Evolutionary conservation across 2,888 invertebrate species (phyloP).

Genomic region (Conus canariensis): DNA sequence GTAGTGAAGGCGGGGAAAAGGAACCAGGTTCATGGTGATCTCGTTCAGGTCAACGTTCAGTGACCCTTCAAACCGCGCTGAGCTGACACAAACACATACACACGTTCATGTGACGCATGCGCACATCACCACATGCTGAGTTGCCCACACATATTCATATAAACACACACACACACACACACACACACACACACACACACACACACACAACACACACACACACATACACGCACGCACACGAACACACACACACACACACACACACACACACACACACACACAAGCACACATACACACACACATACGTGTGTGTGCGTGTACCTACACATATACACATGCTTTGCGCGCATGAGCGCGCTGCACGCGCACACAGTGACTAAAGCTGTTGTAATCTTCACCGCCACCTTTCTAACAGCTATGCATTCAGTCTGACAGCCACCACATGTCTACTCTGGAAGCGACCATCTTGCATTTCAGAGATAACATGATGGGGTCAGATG

Average conservation of each 20-base stretch:
- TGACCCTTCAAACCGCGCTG: slow-evolving; percentile 79
- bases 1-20: slow-evolving; percentile 79
- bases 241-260: neutral
- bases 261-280: neutral
- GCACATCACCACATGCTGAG: neutral
- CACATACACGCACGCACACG: neutral
- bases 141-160: neutral
- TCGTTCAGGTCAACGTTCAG: slow-evolving; percentile 80
- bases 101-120: neutral
- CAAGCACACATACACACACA: neutral
- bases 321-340: neutral
- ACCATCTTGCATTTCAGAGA: too few relatives aligned
- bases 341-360: neutral
- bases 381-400: too few relatives aligned
- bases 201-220: neutral
- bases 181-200: slow-evolving; percentile 21
- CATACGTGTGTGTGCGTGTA: neutral
- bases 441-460: too few relatives aligned
- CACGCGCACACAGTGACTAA: neutral
- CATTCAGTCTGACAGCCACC: too few relatives aligned
- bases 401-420: too few relatives aligned
- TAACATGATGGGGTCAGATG: too few relatives aligned
- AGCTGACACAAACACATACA: slow-evolving; percentile 64
- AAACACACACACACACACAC: neutral
- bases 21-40: slow-evolving; percentile 80